These are phyloP conservation scores for Sympetrum striolatum DNA, from an alignment of 2,888 invertebrate genomes.

Conservation along the genomic window DNA sequence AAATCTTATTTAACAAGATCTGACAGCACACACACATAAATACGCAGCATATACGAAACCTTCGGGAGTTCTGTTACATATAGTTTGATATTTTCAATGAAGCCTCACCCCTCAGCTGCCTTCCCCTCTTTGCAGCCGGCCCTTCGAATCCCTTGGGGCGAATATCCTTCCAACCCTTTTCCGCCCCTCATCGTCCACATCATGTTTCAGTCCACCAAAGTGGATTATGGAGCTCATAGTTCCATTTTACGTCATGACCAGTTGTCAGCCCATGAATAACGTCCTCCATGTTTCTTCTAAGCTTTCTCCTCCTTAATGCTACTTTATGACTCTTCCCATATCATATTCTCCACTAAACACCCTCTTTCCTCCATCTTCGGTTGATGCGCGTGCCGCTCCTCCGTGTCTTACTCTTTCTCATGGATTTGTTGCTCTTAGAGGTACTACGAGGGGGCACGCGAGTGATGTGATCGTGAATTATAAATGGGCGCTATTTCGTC, in stretches of 20 bases:
- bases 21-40: no score
- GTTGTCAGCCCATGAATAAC: not conserved
- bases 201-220: slow-evolving; percentile 20
- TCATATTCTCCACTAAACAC: not conserved
- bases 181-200: not conserved
- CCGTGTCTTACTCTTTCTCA: not conserved
- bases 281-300: not conserved
- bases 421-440: no score
- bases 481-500: no score
- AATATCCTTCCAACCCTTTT: not conserved
- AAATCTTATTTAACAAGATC: no score
- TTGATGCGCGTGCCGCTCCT: not conserved
- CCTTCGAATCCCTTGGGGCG: no score
- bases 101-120: no score
- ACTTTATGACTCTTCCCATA: not conserved
- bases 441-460: no score
- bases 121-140: no score
- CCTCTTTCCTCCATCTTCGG: not conserved
- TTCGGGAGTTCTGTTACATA: no score
- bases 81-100: no score
- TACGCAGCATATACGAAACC: no score
- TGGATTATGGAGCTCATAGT: slow-evolving; percentile 17
- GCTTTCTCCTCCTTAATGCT: not conserved
- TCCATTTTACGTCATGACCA: not conserved
- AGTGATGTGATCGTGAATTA: no score